These are phyloP conservation scores for zebrafish (Danio rerio) DNA, from an alignment of 2,113 vertebrate genomes.

Conservation along the genomic window DNA sequence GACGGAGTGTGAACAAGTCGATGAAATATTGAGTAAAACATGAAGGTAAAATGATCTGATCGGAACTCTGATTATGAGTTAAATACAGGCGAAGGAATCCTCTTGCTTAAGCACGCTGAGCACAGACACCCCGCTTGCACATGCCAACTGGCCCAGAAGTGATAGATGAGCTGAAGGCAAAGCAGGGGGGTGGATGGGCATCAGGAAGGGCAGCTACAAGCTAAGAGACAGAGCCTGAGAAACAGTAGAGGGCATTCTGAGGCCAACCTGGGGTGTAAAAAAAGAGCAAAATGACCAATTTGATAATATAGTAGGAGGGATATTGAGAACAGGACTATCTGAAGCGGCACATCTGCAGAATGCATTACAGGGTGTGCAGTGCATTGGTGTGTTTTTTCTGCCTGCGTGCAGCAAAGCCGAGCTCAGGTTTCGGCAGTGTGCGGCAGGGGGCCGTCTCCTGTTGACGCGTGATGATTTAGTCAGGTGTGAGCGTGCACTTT, in stretches of 20 bases:
- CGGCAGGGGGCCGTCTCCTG: conserved; percentile 94
- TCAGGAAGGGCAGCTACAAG: conserved; percentile 28
- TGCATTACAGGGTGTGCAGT: conserved; percentile 81
- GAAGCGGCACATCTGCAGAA: conserved; percentile 90
- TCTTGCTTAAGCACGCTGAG: conserved; percentile 53
- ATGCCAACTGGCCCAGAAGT: conserved; percentile 51
- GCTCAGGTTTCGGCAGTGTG: conserved; percentile 93
- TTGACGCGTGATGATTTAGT: conserved; percentile 99
- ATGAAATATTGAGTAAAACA: conserved; percentile 17
- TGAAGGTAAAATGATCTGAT: conserved; percentile 7
- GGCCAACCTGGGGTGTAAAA: conserved; percentile 52
- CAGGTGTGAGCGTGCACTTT: conserved; percentile 99
- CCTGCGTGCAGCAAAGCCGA: conserved; percentile 94
- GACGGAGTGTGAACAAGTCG: conserved; percentile 9
- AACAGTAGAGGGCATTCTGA: conserved; percentile 61
- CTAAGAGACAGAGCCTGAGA: conserved; percentile 30
- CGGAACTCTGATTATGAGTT: conserved; percentile 1
- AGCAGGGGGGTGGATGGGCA: conserved; percentile 15
- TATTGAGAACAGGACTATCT: conserved; percentile 64
- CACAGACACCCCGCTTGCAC: conserved; percentile 34
- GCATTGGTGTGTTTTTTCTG: conserved; percentile 75
- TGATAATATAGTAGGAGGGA: conserved; percentile 76
- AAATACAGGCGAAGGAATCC: conserved; percentile 14
- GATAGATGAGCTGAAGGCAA: conserved; percentile 52
- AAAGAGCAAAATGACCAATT: conserved; percentile 67